A percentile compares a stretch with the other conserved stretches of the same genome.
Evolutionary conservation across 2,113 vertebrate genomes (phyloP).

Genomic region (Seriola rivoliana): DNA sequence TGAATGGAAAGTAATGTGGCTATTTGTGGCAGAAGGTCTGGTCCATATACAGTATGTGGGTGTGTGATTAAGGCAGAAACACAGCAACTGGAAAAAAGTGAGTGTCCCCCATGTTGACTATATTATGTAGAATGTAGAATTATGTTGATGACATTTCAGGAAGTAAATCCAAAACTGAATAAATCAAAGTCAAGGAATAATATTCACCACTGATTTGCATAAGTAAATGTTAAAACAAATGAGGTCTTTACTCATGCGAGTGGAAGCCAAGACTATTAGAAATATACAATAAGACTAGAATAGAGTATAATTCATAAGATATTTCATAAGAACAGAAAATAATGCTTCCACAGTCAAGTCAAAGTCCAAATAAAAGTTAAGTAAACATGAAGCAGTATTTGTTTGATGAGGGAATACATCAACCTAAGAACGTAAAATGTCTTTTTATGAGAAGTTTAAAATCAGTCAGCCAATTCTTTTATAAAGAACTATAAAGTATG

Average conservation of each 20-base stretch:
- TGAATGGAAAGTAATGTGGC: slow-evolving; percentile 29
- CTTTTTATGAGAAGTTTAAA: too few relatives aligned
- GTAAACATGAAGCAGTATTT: too few relatives aligned
- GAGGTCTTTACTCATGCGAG: not conserved
- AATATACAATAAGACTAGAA: not conserved
- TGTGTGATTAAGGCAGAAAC: slow-evolving; percentile 16
- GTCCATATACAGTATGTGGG: slow-evolving; percentile 11
- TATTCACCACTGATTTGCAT: slow-evolving; percentile 11
- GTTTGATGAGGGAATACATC: too few relatives aligned
- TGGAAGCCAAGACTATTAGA: not conserved
- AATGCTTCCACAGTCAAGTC: not conserved
- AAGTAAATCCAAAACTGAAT: not conserved
- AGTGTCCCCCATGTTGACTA: not conserved
- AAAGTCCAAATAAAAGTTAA: too few relatives aligned
- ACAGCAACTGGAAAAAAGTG: not conserved
- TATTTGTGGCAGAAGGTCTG: slow-evolving; percentile 10
- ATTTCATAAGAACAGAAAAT: not conserved
- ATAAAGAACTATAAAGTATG: too few relatives aligned
- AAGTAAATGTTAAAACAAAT: slow-evolving; percentile 10
- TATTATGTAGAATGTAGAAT: not conserved
- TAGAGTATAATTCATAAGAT: not conserved
- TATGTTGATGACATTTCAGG: not conserved
- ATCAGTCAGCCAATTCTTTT: too few relatives aligned
- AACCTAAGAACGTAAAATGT: too few relatives aligned
- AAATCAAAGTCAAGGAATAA: not conserved